These are phyloP conservation scores for Dilophus febrilis DNA, from an alignment of 2,888 invertebrate genomes.

Conservation along the genomic window DNA sequence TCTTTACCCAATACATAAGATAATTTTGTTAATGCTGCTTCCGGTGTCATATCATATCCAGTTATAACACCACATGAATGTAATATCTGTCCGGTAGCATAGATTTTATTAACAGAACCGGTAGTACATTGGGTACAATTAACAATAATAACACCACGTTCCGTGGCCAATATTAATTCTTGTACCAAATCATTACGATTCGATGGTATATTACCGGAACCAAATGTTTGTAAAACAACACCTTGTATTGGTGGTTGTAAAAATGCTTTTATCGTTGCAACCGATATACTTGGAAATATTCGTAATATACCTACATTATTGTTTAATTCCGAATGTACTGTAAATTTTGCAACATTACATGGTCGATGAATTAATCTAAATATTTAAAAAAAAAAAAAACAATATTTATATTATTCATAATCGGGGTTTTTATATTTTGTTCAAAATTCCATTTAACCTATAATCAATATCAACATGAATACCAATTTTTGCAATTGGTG, in stretches of 20 bases:
- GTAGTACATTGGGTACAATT: conserved; percentile 83
- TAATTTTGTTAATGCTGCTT: conserved; percentile 83
- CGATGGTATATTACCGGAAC: conserved; percentile 82
- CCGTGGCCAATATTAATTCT: conserved; percentile 50
- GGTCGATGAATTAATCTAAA: conserved; percentile 37
- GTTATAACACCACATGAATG: conserved; percentile 22
- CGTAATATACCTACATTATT: conserved; percentile 72
- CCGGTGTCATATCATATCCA: conserved; percentile 49
- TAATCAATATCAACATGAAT: conserved; percentile 47
- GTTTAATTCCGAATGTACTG: conserved; percentile 55
- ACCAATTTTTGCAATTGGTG: conserved; percentile 66
- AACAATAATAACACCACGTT: conserved; percentile 56
- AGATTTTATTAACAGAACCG: conserved; percentile 63
- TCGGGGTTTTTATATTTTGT: conserved; percentile 7
- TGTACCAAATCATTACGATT: conserved; percentile 63
- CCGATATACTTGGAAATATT: conserved; percentile 82
- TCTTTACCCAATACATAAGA: conserved; percentile 73
- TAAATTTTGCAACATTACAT: conserved; percentile 43
- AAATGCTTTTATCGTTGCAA: conserved; percentile 53
- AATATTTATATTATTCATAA: background rate
- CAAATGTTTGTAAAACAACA: conserved; percentile 81
- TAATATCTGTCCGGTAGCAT: conserved; percentile 63
- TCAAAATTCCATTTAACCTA: conserved; percentile 4
- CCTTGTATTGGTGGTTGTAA: conserved; percentile 60
- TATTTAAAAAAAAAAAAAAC: background rate